Evolutionary conservation across 1,140 invertebrate species (phyloP).

Genomic region (Apis mellifera): DNA sequence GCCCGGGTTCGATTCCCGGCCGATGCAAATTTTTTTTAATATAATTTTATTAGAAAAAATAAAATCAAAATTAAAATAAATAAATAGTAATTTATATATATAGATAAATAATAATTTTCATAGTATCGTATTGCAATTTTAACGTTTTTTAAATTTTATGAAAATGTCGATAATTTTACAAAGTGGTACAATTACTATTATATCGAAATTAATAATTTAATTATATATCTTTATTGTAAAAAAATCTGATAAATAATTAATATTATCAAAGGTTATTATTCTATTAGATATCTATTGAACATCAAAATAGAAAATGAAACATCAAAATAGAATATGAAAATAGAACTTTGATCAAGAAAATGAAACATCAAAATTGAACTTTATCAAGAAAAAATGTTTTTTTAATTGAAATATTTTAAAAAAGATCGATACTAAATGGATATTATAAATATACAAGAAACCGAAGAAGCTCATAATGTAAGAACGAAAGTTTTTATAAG

Average conservation of each 20-base stretch:
- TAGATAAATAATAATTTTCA: no score
- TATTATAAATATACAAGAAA: not conserved
- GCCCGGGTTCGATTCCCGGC: conserved; percentile 95
- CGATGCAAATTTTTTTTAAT: conserved; percentile 82
- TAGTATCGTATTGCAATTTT: no score
- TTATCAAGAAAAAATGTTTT: not conserved
- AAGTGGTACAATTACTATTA: not conserved
- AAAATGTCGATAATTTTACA: not conserved
- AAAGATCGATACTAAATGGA: not conserved
- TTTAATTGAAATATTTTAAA: not conserved
- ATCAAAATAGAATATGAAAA: not conserved
- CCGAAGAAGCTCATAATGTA: not conserved
- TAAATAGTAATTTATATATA: no score
- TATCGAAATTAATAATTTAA: not conserved
- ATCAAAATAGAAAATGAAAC: not conserved
- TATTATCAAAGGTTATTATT: not conserved
- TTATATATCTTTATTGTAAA: not conserved
- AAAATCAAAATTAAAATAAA: no score
- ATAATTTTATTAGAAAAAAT: not conserved
- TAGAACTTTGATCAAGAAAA: not conserved
- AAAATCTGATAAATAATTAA: not conserved
- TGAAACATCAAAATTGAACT: not conserved
- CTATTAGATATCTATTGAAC: not conserved
- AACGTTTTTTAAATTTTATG: not conserved
- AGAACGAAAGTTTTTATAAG: not conserved